Percentiles rank a stretch among this genome's conserved stretches.
Conservation (phyloP, 2,113 vertebrate species). For the Heliornis fulica region DNA sequence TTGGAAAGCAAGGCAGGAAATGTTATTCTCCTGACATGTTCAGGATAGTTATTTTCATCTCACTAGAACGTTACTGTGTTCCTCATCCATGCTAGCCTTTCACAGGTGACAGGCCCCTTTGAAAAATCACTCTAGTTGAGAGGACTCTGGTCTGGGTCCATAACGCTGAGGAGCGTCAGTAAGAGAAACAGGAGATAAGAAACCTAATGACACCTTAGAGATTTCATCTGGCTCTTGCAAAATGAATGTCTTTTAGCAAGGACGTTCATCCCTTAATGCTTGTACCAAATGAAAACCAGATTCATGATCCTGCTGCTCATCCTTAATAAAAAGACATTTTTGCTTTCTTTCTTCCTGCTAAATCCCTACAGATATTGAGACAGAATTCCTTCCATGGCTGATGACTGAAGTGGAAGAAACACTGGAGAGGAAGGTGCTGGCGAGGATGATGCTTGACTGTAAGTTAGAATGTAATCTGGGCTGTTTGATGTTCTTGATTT, state of each 20-base stretch:
- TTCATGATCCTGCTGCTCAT: neutral
- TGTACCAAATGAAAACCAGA: neutral
- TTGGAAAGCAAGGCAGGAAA: slow-evolving; percentile 18
- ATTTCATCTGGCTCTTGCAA: neutral
- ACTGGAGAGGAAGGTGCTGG: slow-evolving; percentile 75
- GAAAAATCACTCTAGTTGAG: neutral
- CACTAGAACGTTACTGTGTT: neutral
- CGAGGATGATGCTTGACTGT: slow-evolving; percentile 86
- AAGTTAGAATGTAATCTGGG: slow-evolving; percentile 61
- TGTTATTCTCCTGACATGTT: neutral
- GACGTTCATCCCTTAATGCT: neutral
- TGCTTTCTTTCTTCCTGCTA: neutral
- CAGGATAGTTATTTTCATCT: neutral
- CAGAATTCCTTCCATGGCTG: slow-evolving; percentile 87
- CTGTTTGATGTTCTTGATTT: neutral
- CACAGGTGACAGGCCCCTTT: neutral
- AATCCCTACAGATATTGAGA: slow-evolving; percentile 84
- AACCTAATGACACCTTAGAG: neutral
- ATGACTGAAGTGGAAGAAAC: slow-evolving; percentile 78
- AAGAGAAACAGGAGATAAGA: neutral
- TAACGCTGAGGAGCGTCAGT: neutral
- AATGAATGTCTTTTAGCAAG: neutral
- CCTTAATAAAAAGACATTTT: neutral
- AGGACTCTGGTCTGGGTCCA: neutral
- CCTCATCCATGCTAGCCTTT: neutral